These are phyloP conservation scores for Hyposoter didymator DNA, from an alignment of 2,888 invertebrate genomes.

Conservation along the genomic window DNA sequence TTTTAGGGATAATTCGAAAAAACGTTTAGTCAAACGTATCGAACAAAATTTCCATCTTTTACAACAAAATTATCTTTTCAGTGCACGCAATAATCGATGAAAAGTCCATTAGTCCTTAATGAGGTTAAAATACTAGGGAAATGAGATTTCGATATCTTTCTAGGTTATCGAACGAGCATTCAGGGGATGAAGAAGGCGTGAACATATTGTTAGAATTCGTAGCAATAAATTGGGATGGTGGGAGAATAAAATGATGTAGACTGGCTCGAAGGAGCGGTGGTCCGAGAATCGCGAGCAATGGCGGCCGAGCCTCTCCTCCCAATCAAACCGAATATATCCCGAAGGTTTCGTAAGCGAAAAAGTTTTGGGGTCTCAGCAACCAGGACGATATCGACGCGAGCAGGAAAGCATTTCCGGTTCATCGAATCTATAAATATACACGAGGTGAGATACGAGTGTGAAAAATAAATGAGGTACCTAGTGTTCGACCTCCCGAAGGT, in stretches of 20 bases:
- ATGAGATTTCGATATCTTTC: not conserved
- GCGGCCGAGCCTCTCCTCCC: not conserved
- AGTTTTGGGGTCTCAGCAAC: constrained; percentile 4
- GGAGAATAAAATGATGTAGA: constrained; percentile 10
- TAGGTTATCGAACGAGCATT: not conserved
- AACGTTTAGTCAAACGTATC: too few species aligned
- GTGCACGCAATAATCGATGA: not conserved
- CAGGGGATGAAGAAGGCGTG: not conserved
- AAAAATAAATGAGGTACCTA: not conserved
- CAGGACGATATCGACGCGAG: not conserved
- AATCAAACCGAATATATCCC: not conserved
- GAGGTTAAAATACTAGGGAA: not conserved
- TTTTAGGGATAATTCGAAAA: too few species aligned
- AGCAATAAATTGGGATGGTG: not conserved
- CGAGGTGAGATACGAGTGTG: not conserved
- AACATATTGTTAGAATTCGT: not conserved
- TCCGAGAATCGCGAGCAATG: constrained; percentile 10
- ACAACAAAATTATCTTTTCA: not conserved
- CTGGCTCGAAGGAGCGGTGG: not conserved
- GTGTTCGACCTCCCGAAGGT: not conserved
- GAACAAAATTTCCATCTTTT: too few species aligned
- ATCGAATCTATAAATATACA: constrained; percentile 31
- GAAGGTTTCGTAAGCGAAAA: constrained; percentile 9
- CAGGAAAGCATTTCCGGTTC: constrained; percentile 5
- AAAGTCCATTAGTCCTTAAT: not conserved